Conservation (phyloP, 2,797 vertebrate species). For the Petrocephalus schoutedeni region DNA sequence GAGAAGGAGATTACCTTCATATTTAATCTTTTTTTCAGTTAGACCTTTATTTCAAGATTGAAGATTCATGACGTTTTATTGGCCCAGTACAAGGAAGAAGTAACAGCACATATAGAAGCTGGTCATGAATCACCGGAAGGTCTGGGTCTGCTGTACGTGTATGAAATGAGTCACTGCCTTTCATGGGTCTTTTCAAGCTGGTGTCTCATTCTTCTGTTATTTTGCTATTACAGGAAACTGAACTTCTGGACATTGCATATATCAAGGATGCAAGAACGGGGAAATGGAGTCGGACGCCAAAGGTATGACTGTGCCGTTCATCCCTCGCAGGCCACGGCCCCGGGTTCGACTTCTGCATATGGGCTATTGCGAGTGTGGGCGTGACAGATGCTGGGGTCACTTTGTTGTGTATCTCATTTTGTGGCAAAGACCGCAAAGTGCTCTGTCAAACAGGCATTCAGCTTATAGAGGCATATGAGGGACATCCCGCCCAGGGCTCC, state of each 20-base stretch:
- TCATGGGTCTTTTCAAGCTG: not conserved
- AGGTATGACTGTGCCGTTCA: conserved; percentile 51
- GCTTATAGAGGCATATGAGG: not conserved
- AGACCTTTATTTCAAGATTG: not conserved
- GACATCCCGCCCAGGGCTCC: not conserved
- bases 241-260: conserved; percentile 64
- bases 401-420: not conserved
- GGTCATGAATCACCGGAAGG: not conserved
- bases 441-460: not conserved
- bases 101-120: not conserved
- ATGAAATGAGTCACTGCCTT: not conserved
- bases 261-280: conserved; percentile 71
- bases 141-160: not conserved
- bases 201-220: not conserved
- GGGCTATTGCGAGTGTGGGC: not conserved
- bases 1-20: not conserved
- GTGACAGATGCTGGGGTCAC: not conserved
- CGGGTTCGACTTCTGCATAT: not conserved
- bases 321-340: not conserved
- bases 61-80: not conserved
- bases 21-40: not conserved
- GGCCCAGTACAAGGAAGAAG: not conserved
- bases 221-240: conserved; percentile 62
- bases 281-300: conserved; percentile 65
- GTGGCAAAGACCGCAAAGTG: not conserved